Evolutionary conservation across 2,797 vertebrate species (phyloP).

Genomic region (Platalea minor): DNA sequence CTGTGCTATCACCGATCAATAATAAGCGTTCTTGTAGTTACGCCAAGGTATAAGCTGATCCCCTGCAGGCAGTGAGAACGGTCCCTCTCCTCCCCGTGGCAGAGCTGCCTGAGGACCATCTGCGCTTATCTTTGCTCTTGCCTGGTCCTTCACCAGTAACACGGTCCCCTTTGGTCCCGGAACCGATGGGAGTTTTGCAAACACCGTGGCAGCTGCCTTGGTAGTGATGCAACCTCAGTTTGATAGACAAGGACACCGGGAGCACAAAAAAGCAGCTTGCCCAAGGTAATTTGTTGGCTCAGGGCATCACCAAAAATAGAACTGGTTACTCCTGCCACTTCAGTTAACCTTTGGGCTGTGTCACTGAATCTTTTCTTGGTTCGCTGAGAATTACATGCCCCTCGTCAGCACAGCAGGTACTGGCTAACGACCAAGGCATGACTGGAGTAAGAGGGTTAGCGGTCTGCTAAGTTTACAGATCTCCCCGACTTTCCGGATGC

Average conservation of each 20-base stretch:
- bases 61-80: background rate
- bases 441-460: background rate
- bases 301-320: background rate
- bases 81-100: background rate
- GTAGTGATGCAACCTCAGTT: background rate
- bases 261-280: background rate
- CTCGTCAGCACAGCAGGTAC: background rate
- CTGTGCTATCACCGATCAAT: background rate
- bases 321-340: background rate
- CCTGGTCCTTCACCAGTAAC: background rate
- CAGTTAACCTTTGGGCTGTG: background rate
- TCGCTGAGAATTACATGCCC: rapidly evolving
- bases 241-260: background rate
- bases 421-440: background rate
- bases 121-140: background rate
- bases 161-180: background rate
- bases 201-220: background rate
- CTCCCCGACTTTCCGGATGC: background rate
- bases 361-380: background rate
- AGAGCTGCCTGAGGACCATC: background rate
- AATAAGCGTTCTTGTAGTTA: background rate
- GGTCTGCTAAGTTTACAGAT: background rate
- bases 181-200: background rate
- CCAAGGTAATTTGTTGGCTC: background rate
- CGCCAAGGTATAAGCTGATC: background rate